phyloP scores from a whole-genome alignment of 1,140 invertebrate genomes.

The Onthophagus taurus region DNA sequence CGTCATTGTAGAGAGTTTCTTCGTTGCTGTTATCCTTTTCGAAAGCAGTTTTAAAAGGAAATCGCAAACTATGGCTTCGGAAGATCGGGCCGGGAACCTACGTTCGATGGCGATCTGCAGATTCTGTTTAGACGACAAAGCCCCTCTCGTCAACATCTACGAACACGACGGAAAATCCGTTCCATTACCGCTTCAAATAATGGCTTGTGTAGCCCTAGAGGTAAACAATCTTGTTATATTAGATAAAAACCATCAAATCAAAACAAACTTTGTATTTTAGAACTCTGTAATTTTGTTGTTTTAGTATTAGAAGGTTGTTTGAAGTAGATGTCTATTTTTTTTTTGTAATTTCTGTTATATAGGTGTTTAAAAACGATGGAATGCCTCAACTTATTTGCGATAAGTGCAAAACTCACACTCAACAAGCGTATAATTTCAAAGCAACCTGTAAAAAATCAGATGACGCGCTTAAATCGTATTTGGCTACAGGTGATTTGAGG shows the following conservation, averaged over 20 bases:
- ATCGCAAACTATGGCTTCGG: constrained; percentile 39
- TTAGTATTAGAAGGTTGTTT: too few species aligned
- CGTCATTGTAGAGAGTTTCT: constrained; percentile 16
- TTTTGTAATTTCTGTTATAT: constrained; percentile 18
- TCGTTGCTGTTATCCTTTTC: constrained; percentile 6
- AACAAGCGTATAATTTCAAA: constrained; percentile 61
- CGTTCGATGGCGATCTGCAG: constrained; percentile 55
- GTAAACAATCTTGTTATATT: constrained; percentile 36
- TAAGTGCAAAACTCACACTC: constrained; percentile 55
- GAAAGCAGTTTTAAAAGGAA: constrained; percentile 4
- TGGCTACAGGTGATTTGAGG: constrained; percentile 47
- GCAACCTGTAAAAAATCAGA: constrained; percentile 62
- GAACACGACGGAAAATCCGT: constrained; percentile 46
- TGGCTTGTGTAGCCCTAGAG: constrained; percentile 66
- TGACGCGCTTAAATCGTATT: constrained; percentile 53
- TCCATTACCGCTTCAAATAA: constrained; percentile 59
- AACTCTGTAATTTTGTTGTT: too few species aligned
- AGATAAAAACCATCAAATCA: too few species aligned
- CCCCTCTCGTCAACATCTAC: constrained; percentile 54
- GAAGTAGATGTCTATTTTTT: too few species aligned
- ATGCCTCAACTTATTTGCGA: constrained; percentile 62
- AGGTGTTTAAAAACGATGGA: constrained; percentile 62
- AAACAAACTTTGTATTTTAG: too few species aligned
- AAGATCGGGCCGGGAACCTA: constrained; percentile 46
- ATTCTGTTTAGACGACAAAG: constrained; percentile 55